Evolutionary conservation across 2,797 vertebrate genomes (phyloP), one percentile per base, ranked within the genome.

Genomic region (Dipus sagitta): DNA sequence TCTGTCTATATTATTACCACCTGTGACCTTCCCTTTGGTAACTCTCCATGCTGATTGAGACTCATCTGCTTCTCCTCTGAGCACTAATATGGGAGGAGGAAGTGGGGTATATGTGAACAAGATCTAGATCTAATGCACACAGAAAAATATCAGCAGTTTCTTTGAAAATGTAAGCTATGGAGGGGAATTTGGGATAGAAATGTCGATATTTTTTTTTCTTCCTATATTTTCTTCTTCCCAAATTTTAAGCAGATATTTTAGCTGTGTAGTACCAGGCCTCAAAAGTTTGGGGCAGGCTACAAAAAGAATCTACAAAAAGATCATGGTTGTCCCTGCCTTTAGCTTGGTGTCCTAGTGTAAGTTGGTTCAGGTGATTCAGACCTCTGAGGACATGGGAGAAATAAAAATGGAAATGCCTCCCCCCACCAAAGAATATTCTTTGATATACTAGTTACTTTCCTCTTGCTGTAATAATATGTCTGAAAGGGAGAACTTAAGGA

Each of bases 21-120:
- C 92, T 91, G 94, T 96, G 90, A 95, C 92, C 90, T 93, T 86
- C 58, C 75, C 77, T 95, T 95, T 96, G 71, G 81, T 86, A 94
- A 81, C 52, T 91, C 81, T 92, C 78, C 75, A 52, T 68, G 30
- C 11, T 21, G 17, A 92, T 3, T 52, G 62, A 75, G 87, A 77
- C 71, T 34, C 91, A 68, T 79, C 81, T 95, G 72, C 87, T 94
- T 70, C 75, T 82, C 89, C 89, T 96, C 81, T 88, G 93, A 96
- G 67, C 15, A 71, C 64, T 26, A 83, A 24, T 62, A 71, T 3
- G 28, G 54, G 30, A 89, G 38, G 79, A 92, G 86, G 92, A 95
- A 88, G 60, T 42, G 42, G 10, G 42, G 24, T n/a, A 78, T 26
- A 88, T 64, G 54, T 32, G 68, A 90, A 88, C 34, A 90, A 79